These are phyloP conservation scores for Hippocampus zosterae DNA, from an alignment of 2,113 vertebrate genomes.

Conservation along the genomic window DNA sequence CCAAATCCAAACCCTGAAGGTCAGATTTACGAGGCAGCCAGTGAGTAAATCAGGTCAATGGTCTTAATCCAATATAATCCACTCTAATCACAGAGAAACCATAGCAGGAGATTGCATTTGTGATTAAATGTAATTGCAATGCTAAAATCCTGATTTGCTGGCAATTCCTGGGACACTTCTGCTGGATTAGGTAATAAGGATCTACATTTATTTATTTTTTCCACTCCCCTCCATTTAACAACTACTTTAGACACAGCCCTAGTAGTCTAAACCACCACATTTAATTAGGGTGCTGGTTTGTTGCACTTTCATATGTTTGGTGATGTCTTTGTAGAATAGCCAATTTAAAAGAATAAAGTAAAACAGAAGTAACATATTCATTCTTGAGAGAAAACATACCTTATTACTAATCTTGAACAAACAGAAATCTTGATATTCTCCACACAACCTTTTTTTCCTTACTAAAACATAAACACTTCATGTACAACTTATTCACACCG, in stretches of 20 bases:
- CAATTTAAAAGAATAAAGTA: slow-evolving; percentile 23
- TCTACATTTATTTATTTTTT: neutral
- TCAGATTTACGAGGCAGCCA: slow-evolving; percentile 48
- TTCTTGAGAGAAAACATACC: slow-evolving; percentile 21
- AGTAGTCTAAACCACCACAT: neutral
- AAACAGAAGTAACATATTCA: slow-evolving; percentile 12
- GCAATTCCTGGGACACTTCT: slow-evolving; percentile 17
- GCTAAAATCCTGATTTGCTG: slow-evolving; percentile 54
- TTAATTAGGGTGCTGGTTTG: neutral
- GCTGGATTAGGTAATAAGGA: slow-evolving; percentile 6
- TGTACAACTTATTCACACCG: too few relatives aligned
- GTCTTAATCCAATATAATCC: slow-evolving; percentile 67
- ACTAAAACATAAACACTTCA: neutral
- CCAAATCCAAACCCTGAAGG: slow-evolving; percentile 35
- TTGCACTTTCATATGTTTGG: neutral
- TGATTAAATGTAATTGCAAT: slow-evolving; percentile 61
- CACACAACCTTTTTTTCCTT: neutral
- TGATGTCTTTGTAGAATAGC: slow-evolving; percentile 2
- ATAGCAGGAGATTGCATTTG: slow-evolving; percentile 49
- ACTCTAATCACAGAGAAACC: slow-evolving; percentile 57
- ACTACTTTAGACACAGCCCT: neutral
- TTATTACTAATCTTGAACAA: slow-evolving; percentile 24
- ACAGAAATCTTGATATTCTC: slow-evolving; percentile 22
- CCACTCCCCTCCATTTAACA: neutral
- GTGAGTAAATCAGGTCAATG: slow-evolving; percentile 68